Evolutionary conservation across 1,140 invertebrate species (phyloP), one percentile per base, ranked within the genome.

Genomic region (Tenebrio molitor): DNA sequence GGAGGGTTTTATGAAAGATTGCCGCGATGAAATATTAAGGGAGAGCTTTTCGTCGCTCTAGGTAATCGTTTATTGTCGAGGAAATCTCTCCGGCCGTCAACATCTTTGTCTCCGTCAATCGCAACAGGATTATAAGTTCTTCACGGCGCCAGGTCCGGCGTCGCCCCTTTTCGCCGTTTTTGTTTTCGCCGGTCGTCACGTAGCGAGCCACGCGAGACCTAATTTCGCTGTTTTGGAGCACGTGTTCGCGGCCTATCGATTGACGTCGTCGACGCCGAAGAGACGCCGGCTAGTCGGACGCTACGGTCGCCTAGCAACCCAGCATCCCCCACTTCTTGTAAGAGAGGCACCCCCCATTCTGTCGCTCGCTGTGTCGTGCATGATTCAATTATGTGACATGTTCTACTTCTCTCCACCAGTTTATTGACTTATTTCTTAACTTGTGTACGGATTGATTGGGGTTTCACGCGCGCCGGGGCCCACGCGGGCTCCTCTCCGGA

Each of bases 321-420:
- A 81, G 77, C 77, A 75, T 80, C 81, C 79, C 50, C 81, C 74
- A 72, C 77, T 76, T 64, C 46, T 71, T 66, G 67, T 71, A 72
- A 63, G 63, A 73, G 21, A 68, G 64, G 19, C 75, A 66, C 77
- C 69, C 70, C 72, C 46, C 50, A 62, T 62, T 67, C 65, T 62
- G 66, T 44, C 42, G 67, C 69, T n/a, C 50, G 29, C 39, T 39
- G 39, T 69, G 73, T 74, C 74, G 77, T 73, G 73, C 74, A 76
- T 78, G 79, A 81, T 81, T 79, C 80, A 80, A 80, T 80, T 80
- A 79, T 77, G 71, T 76, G 78, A 78, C 76, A 77, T 76, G 77
- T 77, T 78, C 77, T 73, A 79, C 75, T 73, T 78, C 75, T 74
- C 69, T 74, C 36, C 63, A 76, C 63, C 74, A 76, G 76, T 81